phyloP scores from a whole-genome alignment of 1,140 invertebrate species.

The Aphis craccivora region DNA sequence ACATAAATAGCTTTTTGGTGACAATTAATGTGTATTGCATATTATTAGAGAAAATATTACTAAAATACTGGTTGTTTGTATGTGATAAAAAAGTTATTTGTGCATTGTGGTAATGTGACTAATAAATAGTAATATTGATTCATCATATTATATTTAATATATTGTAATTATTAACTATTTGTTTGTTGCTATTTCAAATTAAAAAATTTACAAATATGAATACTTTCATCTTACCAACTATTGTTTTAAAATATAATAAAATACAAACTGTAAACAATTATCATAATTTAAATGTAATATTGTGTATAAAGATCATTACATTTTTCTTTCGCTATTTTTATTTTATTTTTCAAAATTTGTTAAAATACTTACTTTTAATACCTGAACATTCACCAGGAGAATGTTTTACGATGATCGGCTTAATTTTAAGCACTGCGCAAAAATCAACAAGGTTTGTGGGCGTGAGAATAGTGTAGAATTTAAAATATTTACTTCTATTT shows the following conservation, averaged over 20 bases:
- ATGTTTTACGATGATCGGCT: constrained; percentile 41
- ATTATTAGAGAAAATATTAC: not conserved
- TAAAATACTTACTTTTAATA: not conserved
- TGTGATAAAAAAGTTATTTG: not conserved
- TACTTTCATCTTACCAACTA: not conserved
- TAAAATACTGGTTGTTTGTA: not conserved
- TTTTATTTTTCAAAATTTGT: not conserved
- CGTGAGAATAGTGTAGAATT: not conserved
- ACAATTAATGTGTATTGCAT: not conserved
- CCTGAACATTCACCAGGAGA: not conserved
- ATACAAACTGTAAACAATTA: not conserved
- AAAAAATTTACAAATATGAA: not conserved
- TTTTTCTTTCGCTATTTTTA: not conserved
- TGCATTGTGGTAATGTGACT: no score
- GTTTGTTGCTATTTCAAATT: no score
- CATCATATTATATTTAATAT: not conserved
- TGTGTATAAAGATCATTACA: not conserved
- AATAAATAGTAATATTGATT: not conserved
- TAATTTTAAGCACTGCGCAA: constrained; percentile 19
- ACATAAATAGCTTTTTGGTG: not conserved
- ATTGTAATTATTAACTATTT: not conserved
- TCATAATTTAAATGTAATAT: not conserved
- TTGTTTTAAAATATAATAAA: not conserved
- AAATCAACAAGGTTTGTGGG: constrained; percentile 28
- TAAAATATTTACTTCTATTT: not conserved